Conservation (phyloP, 2,113 vertebrate genomes). For the Hydrochoerus hydrochaeris region DNA sequence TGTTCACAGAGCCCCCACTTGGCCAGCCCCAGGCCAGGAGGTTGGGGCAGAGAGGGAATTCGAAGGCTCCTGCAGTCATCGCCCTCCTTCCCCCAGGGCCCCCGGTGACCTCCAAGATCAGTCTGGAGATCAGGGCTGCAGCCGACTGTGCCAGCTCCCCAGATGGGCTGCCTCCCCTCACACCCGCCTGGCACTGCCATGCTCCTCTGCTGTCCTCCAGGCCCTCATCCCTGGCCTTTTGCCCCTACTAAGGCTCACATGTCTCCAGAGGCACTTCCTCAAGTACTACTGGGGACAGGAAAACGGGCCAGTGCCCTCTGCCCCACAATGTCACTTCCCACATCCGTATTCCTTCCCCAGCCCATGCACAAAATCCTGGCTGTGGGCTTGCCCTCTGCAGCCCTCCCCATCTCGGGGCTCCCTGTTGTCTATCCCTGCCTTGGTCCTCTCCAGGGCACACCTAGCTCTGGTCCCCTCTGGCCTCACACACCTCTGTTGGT, state of each 20-base stretch:
- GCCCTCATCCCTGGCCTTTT: not conserved
- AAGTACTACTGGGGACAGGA: not conserved
- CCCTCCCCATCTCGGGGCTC: not conserved
- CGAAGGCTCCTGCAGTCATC: not conserved
- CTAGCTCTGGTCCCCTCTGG: not conserved
- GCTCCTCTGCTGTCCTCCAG: not conserved
- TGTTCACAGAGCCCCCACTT: not conserved
- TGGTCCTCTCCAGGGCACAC: not conserved
- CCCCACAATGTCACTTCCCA: not conserved
- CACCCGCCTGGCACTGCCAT: not conserved
- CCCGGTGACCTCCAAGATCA: not conserved
- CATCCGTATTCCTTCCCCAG: not conserved
- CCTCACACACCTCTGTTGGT: not conserved
- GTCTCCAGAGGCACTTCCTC: not conserved
- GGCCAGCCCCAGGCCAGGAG: not conserved
- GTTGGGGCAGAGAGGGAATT: not conserved
- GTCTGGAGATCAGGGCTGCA: not conserved
- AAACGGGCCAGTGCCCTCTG: not conserved
- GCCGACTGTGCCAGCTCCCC: not conserved
- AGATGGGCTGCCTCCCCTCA: not conserved
- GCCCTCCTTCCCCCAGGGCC: not conserved
- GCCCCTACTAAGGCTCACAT: not conserved
- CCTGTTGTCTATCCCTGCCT: not conserved
- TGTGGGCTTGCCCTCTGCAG: not conserved
- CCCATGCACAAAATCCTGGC: not conserved